Evolutionary conservation across 2,797 vertebrate genomes (phyloP).

Genomic region (Neosilurus mollespiculum): DNA sequence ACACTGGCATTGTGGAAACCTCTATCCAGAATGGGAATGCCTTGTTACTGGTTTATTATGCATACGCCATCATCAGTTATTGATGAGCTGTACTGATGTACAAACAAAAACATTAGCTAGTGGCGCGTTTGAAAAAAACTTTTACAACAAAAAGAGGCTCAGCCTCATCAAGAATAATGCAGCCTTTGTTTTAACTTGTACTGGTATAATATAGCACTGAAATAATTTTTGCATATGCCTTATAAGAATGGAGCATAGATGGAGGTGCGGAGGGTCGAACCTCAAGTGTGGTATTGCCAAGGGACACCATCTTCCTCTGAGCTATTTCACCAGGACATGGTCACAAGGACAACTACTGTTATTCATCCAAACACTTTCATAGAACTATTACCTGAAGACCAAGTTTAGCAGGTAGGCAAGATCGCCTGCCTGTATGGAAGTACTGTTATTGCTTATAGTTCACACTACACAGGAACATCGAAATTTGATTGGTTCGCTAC

Average conservation of each 20-base stretch:
- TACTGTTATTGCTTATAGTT: background rate
- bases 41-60: too few relatives aligned
- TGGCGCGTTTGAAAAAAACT: too few relatives aligned
- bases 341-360: background rate
- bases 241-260: background rate
- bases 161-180: background rate
- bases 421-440: background rate
- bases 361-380: background rate
- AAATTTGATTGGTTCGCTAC: too few relatives aligned
- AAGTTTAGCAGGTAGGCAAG: background rate
- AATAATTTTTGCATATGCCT: background rate
- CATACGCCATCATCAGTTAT: too few relatives aligned
- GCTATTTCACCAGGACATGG: background rate
- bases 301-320: background rate
- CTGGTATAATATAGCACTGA: background rate
- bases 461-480: too few relatives aligned
- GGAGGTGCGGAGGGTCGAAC: background rate
- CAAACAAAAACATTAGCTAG: too few relatives aligned
- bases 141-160: too few relatives aligned
- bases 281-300: background rate
- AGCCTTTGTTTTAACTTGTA: background rate
- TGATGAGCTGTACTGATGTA: too few relatives aligned
- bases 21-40: too few relatives aligned
- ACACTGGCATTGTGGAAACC: too few relatives aligned
- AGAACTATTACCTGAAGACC: background rate